A percentile compares a stretch with the other conserved stretches of the same genome.
Evolutionary conservation across 2,113 vertebrate species (phyloP).

Genomic region (Muntiacus muntjak): DNA sequence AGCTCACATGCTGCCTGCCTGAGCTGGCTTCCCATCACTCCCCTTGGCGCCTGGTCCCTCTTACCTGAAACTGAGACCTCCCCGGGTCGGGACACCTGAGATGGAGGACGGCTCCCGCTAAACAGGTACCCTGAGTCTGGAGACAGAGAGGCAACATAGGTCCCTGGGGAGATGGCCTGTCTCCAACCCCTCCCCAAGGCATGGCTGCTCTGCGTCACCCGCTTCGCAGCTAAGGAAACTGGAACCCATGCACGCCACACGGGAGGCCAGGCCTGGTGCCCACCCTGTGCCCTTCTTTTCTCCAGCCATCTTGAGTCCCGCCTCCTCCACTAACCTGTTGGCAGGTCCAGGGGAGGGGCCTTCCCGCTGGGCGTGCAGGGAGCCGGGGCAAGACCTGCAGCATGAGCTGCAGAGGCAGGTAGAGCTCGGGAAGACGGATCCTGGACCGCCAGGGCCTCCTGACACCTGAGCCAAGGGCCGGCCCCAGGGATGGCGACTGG

Average conservation of each 20-base stretch:
- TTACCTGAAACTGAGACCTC: conserved; percentile 89
- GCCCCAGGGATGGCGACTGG: not conserved
- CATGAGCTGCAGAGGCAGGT: not conserved
- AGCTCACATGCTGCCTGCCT: fast-evolving
- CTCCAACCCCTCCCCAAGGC: fast-evolving
- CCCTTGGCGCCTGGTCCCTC: not conserved
- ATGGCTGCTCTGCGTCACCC: not conserved
- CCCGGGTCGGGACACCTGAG: conserved; percentile 80
- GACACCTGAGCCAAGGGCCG: not conserved
- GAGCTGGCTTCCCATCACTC: not conserved
- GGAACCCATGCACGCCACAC: not conserved
- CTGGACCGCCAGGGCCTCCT: not conserved
- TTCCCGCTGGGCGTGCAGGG: not conserved
- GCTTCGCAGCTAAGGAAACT: fast-evolving
- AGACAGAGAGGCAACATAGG: not conserved
- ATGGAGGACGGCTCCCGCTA: conserved; percentile 92
- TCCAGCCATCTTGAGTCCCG: not conserved
- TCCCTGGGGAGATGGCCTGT: fast-evolving
- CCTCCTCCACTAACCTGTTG: not conserved
- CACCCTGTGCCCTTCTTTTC: not conserved
- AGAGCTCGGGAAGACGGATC: fast-evolving
- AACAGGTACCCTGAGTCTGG: conserved; percentile 97
- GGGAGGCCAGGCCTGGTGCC: fast-evolving
- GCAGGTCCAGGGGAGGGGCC: not conserved
- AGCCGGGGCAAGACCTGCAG: fast-evolving